Conservation (phyloP, 2,113 vertebrate species). For the Dromiciops gliroides region DNA sequence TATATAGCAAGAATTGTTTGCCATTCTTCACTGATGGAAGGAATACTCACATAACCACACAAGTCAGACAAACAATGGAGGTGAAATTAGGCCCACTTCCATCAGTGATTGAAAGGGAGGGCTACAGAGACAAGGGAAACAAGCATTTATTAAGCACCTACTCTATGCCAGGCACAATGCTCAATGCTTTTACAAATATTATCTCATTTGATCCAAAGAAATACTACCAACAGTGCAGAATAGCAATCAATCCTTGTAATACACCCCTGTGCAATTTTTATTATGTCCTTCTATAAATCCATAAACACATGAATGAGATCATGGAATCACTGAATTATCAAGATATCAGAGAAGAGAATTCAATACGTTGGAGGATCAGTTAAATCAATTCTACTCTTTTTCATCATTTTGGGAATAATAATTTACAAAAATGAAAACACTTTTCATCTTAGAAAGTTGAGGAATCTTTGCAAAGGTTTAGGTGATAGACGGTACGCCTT, state of each 20-base stretch:
- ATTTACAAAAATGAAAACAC: not conserved
- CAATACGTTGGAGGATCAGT: not conserved
- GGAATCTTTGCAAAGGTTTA: not conserved
- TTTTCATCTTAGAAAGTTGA: not conserved
- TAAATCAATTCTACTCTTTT: not conserved
- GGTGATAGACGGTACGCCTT: not conserved
- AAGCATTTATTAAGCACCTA: not conserved
- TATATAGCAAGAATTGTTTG: not conserved
- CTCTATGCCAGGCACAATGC: not conserved
- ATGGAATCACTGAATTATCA: not conserved
- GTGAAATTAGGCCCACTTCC: not conserved
- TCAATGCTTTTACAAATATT: not conserved
- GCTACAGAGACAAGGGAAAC: not conserved
- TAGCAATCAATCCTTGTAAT: not conserved
- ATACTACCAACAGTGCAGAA: not conserved
- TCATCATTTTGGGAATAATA: not conserved
- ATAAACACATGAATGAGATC: not conserved
- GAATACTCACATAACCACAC: not conserved
- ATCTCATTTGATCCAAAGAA: not conserved
- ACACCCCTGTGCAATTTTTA: not conserved
- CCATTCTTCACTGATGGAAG: not conserved
- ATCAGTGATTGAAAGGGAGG: not conserved
- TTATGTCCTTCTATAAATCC: not conserved
- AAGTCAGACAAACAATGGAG: not conserved
- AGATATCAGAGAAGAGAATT: not conserved